Conservation (phyloP, 2,888 invertebrate genomes). For the Periphyllus acericola region DNA sequence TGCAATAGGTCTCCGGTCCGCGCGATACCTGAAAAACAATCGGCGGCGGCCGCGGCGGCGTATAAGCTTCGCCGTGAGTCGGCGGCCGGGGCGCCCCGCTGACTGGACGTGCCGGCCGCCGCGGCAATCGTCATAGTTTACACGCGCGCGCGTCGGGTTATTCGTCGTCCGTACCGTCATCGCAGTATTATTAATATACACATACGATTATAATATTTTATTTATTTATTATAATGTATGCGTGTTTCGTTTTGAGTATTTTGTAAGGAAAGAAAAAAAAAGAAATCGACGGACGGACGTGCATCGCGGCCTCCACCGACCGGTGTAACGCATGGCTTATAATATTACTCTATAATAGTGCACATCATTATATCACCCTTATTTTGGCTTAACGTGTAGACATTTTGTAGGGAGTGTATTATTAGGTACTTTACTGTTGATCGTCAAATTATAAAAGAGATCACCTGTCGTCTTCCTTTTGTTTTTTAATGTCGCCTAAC, state of each 20-base stretch:
- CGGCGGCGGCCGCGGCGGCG: slow-evolving; percentile 40
- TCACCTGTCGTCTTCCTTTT: no score
- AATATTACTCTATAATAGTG: background rate
- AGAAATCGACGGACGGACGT: background rate
- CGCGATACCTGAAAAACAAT: slow-evolving; percentile 51
- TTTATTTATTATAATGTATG: slow-evolving; percentile 12
- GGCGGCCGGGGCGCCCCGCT: slow-evolving; percentile 47
- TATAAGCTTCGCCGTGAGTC: slow-evolving; percentile 29
- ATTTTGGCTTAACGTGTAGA: background rate
- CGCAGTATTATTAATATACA: background rate
- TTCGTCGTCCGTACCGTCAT: background rate
- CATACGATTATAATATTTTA: background rate
- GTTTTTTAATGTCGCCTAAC: no score
- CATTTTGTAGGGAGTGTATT: no score
- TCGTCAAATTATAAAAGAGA: no score
- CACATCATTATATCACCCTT: background rate
- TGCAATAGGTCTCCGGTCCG: background rate
- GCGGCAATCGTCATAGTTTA: background rate
- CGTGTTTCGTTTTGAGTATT: background rate
- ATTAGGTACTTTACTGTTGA: no score
- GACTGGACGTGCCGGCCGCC: slow-evolving; percentile 17
- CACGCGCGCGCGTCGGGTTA: slow-evolving; percentile 10
- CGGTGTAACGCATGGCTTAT: background rate
- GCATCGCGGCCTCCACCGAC: background rate
- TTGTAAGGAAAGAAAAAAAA: background rate